Evolutionary conservation across 2,113 vertebrate genomes (phyloP).

Genomic region (Physeter macrocephalus): DNA sequence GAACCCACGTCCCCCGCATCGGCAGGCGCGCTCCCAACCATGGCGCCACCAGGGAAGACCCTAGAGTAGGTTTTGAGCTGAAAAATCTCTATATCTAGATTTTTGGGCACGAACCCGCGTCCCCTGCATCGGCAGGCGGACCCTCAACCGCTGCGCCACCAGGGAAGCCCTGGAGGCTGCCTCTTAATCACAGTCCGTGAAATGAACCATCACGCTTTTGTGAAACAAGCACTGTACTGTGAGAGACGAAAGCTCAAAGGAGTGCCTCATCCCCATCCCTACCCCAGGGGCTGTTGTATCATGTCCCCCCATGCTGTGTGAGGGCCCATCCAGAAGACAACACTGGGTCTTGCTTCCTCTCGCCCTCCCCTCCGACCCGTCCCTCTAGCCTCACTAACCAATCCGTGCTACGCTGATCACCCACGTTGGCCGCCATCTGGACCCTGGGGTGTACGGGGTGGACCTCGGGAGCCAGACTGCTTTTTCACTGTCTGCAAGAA

Average conservation of each 20-base stretch:
- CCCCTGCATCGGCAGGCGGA: too few species aligned
- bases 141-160: too few species aligned
- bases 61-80: too few species aligned
- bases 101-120: too few species aligned
- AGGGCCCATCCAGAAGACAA: neutral
- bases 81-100: too few species aligned
- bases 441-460: constrained; percentile 41
- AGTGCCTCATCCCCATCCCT: rapidly evolving
- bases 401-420: constrained; percentile 72
- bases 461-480: constrained; percentile 60
- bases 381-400: constrained; percentile 65
- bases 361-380: neutral
- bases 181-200: neutral
- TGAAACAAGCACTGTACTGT: neutral
- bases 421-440: constrained; percentile 77
- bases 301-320: too few species aligned
- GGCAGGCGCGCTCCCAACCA: too few species aligned
- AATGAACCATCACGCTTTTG: neutral
- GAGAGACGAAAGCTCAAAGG: too few species aligned
- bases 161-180: too few species aligned
- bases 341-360: neutral
- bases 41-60: too few species aligned
- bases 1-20: too few species aligned
- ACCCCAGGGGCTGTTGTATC: too few species aligned
- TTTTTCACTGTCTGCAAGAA: constrained; percentile 26